Conservation (phyloP, 2,888 invertebrate genomes). For the Allygus modestus region DNA sequence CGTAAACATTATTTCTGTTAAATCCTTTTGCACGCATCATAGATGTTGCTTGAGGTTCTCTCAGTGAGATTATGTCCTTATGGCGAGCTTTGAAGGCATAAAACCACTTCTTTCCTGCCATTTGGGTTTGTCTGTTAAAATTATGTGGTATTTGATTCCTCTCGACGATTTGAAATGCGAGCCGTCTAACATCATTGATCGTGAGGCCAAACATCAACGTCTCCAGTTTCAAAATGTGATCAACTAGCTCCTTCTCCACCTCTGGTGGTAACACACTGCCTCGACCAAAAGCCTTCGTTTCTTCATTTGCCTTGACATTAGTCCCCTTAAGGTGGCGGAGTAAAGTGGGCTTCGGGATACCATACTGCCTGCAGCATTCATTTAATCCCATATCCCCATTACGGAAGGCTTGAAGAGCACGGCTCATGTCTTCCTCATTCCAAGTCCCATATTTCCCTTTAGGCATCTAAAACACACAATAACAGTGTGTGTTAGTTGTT, state of each 20-base stretch:
- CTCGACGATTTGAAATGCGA: slow-evolving; percentile 35
- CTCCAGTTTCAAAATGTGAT: slow-evolving; percentile 35
- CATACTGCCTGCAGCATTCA: slow-evolving; percentile 46
- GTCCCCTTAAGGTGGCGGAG: slow-evolving; percentile 8
- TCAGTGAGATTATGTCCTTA: slow-evolving; percentile 30
- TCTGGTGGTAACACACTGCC: slow-evolving; percentile 4
- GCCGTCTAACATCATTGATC: slow-evolving; percentile 38
- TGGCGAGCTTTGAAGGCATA: slow-evolving; percentile 49
- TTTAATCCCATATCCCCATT: slow-evolving; percentile 55
- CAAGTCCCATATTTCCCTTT: slow-evolving; percentile 52
- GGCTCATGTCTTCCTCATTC: slow-evolving; percentile 43
- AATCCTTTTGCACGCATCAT: slow-evolving; percentile 40
- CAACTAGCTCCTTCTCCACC: slow-evolving; percentile 12
- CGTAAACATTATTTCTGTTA: slow-evolving; percentile 12
- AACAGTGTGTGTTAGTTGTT: background rate
- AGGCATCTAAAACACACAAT: slow-evolving; percentile 44
- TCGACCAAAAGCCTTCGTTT: slow-evolving; percentile 17
- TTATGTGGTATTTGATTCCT: slow-evolving; percentile 8
- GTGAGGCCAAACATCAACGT: slow-evolving; percentile 35
- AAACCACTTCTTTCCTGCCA: slow-evolving; percentile 47
- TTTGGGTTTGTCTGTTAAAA: slow-evolving; percentile 31
- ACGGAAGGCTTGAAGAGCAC: slow-evolving; percentile 22
- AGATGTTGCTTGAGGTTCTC: slow-evolving; percentile 52
- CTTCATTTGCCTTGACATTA: slow-evolving; percentile 28
- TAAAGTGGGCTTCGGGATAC: slow-evolving; percentile 33